Percentiles rank a stretch among this genome's conserved stretches.
These are phyloP conservation scores for Auanema freiburgensis DNA, from an alignment of 2,888 invertebrate genomes.

Conservation along the genomic window DNA sequence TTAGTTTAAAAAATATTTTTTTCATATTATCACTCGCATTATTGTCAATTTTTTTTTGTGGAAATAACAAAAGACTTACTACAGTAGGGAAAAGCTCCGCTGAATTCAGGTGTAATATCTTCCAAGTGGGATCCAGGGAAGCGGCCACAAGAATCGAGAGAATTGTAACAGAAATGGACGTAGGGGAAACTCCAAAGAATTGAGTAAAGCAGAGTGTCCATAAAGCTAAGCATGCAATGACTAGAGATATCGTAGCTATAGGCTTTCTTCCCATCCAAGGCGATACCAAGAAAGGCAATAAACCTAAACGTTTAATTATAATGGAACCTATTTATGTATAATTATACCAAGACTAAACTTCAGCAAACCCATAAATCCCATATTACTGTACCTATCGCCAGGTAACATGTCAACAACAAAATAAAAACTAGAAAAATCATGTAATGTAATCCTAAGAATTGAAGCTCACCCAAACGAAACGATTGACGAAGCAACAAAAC, in stretches of 20 bases:
- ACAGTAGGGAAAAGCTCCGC: constrained; percentile 29
- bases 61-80: not conserved
- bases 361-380: constrained; percentile 44
- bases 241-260: constrained; percentile 51
- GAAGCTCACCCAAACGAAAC: constrained; percentile 39
- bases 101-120: constrained; percentile 60
- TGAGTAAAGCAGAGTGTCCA: constrained; percentile 18
- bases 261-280: constrained; percentile 36
- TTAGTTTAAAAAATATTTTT: no score
- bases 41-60: constrained; percentile 2
- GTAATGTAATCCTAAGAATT: not conserved
- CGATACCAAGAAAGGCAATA: constrained; percentile 53
- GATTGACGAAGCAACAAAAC: constrained; percentile 52
- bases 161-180: constrained; percentile 15
- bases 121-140: constrained; percentile 60
- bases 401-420: constrained; percentile 55
- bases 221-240: constrained; percentile 10
- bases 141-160: constrained; percentile 45
- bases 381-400: constrained; percentile 53
- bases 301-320: constrained; percentile 27
- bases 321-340: not conserved
- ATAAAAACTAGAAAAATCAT: constrained; percentile 35
- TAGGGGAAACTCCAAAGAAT: constrained; percentile 14
- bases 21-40: no score
- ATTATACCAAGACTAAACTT: constrained; percentile 22